phyloP scores from a whole-genome alignment of 1,140 invertebrate genomes.

The Eurosta solidaginis region DNA sequence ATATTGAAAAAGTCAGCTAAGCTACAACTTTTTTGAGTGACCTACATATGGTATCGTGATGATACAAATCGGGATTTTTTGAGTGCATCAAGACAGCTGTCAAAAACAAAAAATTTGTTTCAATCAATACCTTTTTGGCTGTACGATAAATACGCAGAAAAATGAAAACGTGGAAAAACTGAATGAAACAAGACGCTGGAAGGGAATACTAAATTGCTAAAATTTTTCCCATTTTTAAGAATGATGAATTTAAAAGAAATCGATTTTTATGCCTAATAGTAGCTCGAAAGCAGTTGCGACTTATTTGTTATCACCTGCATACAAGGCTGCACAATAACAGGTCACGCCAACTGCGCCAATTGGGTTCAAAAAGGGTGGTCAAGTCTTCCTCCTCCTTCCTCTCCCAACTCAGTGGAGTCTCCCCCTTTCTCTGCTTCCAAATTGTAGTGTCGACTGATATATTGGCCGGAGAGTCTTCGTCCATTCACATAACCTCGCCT shows the following conservation, averaged over 20 bases:
- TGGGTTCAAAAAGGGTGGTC: no score
- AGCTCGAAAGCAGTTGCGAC: background rate
- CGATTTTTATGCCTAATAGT: slow-evolving; percentile 3
- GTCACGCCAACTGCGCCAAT: no score
- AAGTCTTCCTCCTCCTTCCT: no score
- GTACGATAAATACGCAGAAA: background rate
- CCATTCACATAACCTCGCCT: no score
- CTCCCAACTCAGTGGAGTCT: no score
- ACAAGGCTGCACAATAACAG: background rate
- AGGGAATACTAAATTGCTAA: background rate
- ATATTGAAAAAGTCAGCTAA: background rate
- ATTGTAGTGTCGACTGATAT: no score
- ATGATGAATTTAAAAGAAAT: background rate
- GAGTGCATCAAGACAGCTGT: slow-evolving; percentile 8
- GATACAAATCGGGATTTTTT: slow-evolving; percentile 23
- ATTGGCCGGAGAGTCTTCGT: no score
- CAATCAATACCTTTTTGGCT: no score
- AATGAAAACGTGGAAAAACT: background rate
- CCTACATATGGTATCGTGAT: background rate
- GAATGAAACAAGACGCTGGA: background rate
- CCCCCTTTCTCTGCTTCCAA: no score
- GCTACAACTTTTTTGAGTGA: background rate
- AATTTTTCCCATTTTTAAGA: background rate
- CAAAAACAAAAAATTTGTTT: slow-evolving; percentile 19
- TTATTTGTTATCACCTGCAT: background rate